Percentiles rank a stretch among this genome's conserved stretches.
Evolutionary conservation across 2,113 vertebrate genomes (phyloP).

Genomic region (Caranx melampygus): DNA sequence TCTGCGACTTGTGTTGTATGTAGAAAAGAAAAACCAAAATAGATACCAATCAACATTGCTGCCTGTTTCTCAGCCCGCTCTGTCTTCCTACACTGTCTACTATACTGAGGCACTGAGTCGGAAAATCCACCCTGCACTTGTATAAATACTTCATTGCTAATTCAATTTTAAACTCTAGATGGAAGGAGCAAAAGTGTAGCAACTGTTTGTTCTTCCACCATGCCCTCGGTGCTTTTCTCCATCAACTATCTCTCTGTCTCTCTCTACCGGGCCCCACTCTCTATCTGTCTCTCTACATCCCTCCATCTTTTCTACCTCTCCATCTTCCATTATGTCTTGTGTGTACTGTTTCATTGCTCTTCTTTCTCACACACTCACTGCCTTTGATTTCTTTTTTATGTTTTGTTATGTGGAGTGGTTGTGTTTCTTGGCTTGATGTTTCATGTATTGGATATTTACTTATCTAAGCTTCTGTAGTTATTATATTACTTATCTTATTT

Average conservation of each 20-base stretch:
- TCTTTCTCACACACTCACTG: neutral
- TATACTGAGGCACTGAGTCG: slow-evolving; percentile 45
- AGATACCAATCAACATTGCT: neutral
- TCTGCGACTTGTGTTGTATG: neutral
- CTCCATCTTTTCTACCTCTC: neutral
- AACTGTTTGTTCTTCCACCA: slow-evolving; percentile 45
- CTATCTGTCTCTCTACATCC: slow-evolving; percentile 22
- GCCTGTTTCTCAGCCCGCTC: slow-evolving; percentile 1
- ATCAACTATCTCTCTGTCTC: slow-evolving; percentile 33
- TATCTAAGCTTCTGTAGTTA: too few relatives aligned
- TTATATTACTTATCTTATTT: too few relatives aligned
- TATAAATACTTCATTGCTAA: slow-evolving; percentile 75
- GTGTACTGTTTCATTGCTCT: neutral
- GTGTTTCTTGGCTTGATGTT: too few relatives aligned
- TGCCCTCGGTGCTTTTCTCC: slow-evolving; percentile 30
- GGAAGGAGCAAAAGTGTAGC: slow-evolving; percentile 39
- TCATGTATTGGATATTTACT: too few relatives aligned
- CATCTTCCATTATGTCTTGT: neutral
- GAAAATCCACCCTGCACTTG: slow-evolving; percentile 58
- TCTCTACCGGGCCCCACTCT: neutral
- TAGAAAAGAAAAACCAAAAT: neutral
- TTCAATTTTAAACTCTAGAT: slow-evolving; percentile 68
- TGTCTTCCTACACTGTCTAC: slow-evolving; percentile 13
- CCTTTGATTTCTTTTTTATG: neutral
- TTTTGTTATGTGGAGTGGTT: too few relatives aligned